Conservation (phyloP, 2,797 vertebrate species). For the Nannoperca obscura region DNA sequence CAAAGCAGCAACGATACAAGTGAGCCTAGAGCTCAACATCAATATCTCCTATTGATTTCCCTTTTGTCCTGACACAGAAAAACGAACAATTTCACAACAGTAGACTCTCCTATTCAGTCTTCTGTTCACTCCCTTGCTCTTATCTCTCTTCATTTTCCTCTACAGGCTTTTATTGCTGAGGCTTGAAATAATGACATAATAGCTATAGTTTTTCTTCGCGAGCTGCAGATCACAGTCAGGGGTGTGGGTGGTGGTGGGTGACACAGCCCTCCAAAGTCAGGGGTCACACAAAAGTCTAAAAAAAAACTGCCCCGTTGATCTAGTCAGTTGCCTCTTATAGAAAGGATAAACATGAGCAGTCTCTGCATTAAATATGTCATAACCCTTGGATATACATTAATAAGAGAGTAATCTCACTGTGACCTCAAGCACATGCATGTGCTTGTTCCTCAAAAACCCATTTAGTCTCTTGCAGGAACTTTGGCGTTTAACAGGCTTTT, state of each 20-base stretch:
- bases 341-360: background rate
- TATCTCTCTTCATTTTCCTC: conserved; percentile 62
- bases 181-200: conserved; percentile 65
- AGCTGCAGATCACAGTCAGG: conserved; percentile 34
- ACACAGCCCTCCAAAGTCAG: conserved; percentile 20
- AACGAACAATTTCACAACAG: conserved; percentile 70
- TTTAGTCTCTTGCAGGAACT: conserved; percentile 28
- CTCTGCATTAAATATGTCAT: background rate
- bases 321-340: background rate
- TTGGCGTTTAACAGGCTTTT: conserved; percentile 10
- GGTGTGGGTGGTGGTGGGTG: conserved; percentile 24
- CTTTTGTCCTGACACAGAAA: conserved; percentile 70
- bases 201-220: conserved; percentile 36
- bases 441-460: conserved; percentile 30
- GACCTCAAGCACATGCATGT: background rate
- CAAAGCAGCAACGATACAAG: conserved; percentile 60
- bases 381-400: background rate
- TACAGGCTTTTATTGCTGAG: conserved; percentile 53
- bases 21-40: conserved; percentile 68
- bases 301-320: background rate
- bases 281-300: conserved; percentile 25
- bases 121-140: conserved; percentile 39
- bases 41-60: conserved; percentile 74
- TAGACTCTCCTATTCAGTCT: conserved; percentile 47
- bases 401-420: background rate